These are phyloP conservation scores for Paratilapia polleni DNA, from an alignment of 2,113 vertebrate genomes.

Conservation along the genomic window DNA sequence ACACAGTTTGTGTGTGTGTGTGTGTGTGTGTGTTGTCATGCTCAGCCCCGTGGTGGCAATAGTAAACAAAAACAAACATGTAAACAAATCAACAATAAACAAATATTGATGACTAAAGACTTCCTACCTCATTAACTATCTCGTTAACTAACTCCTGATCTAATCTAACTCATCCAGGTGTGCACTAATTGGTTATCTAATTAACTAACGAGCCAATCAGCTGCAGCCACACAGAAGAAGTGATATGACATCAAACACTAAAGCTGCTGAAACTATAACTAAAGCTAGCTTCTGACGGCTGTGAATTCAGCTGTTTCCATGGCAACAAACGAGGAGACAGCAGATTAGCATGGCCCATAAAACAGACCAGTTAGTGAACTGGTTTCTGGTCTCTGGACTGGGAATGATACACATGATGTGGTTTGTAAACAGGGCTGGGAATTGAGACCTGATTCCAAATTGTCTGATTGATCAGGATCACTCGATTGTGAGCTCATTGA, in stretches of 20 bases:
- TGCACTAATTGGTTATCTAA: not conserved
- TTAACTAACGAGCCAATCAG: not conserved
- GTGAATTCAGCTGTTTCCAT: not conserved
- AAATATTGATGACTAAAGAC: not conserved
- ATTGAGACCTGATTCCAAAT: not conserved
- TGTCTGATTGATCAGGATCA: not conserved
- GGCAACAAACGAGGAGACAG: not conserved
- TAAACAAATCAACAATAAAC: conserved; percentile 20
- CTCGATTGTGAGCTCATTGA: not conserved
- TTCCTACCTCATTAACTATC: not conserved
- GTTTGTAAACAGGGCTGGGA: not conserved
- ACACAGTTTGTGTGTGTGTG: not conserved
- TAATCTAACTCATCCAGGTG: not conserved
- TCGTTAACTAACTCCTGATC: not conserved
- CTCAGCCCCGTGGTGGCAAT: not conserved
- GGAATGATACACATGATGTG: not conserved
- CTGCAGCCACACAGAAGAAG: not conserved
- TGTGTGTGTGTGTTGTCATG: not conserved
- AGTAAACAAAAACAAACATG: conserved; percentile 25
- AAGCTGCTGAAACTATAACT: not conserved
- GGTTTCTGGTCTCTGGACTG: not conserved
- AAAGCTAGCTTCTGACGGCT: not conserved
- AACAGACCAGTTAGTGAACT: not conserved
- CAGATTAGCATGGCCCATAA: not conserved
- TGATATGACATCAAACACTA: not conserved